Evolutionary conservation across 2,888 invertebrate genomes (phyloP).

Genomic region (Drosophila borborema): DNA sequence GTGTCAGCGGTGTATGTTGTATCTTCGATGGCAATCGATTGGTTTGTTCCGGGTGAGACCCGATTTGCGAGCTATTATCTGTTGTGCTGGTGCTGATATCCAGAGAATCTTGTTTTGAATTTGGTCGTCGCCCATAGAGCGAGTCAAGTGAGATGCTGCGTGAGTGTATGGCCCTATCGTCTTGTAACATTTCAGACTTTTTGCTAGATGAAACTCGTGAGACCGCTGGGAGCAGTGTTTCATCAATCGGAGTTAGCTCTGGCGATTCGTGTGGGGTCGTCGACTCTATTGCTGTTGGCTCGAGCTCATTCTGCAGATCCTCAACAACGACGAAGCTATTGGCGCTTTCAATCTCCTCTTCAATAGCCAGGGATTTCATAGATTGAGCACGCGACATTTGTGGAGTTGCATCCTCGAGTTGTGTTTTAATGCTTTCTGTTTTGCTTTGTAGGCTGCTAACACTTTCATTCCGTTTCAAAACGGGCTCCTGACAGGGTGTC

Average conservation of each 20-base stretch:
- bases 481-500: slow-evolving; percentile 16
- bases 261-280: neutral
- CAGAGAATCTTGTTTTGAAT: slow-evolving; percentile 60
- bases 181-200: slow-evolving; percentile 20
- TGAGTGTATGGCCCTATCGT: slow-evolving; percentile 37
- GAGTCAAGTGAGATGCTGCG: slow-evolving; percentile 78
- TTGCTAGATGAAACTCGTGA: slow-evolving; percentile 14
- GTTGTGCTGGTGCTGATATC: slow-evolving; percentile 73
- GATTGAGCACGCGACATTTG: slow-evolving; percentile 82
- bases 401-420: slow-evolving; percentile 73
- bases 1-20: slow-evolving; percentile 77
- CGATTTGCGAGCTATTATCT: slow-evolving; percentile 78
- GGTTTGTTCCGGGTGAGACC: slow-evolving; percentile 55
- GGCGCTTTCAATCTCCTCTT: slow-evolving; percentile 82
- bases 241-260: slow-evolving; percentile 14
- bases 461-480: slow-evolving; percentile 69
- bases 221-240: neutral
- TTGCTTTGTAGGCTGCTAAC: slow-evolving; percentile 75
- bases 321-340: slow-evolving; percentile 73
- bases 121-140: slow-evolving; percentile 67
- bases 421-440: slow-evolving; percentile 78
- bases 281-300: slow-evolving; percentile 25
- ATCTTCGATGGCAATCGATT: slow-evolving; percentile 28
- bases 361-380: slow-evolving; percentile 85
- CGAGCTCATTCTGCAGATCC: slow-evolving; percentile 51